Evolutionary conservation across 2,113 vertebrate genomes (phyloP).

Genomic region (Cryptotis parvus): DNA sequence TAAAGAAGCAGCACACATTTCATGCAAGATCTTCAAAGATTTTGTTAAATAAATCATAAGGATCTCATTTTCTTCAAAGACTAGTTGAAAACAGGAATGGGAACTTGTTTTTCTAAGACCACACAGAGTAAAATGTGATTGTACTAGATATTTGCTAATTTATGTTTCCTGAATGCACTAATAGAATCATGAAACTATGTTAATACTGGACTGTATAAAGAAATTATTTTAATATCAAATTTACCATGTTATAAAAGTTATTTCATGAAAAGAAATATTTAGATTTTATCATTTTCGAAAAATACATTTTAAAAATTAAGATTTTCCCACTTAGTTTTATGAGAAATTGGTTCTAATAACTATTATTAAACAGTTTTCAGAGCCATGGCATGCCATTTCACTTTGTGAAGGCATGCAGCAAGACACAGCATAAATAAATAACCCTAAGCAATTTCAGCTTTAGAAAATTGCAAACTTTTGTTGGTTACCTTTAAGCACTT

Average conservation of each 20-base stretch:
- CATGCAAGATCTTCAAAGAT: neutral
- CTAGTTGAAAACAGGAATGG: slow-evolving; percentile 35
- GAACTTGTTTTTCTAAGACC: slow-evolving; percentile 44
- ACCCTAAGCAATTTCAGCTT: neutral
- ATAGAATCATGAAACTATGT: slow-evolving; percentile 53
- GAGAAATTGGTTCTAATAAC: slow-evolving; percentile 56
- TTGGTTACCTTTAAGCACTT: slow-evolving; percentile 45
- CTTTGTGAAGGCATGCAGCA: slow-evolving; percentile 8
- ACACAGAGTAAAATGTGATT: slow-evolving; percentile 43
- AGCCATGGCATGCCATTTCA: slow-evolving; percentile 38
- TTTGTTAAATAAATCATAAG: slow-evolving; percentile 34
- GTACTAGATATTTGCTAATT: slow-evolving; percentile 15
- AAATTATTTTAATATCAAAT: slow-evolving; percentile 43
- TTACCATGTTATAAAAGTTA: slow-evolving; percentile 54
- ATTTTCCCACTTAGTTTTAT: slow-evolving; percentile 29
- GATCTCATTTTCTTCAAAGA: slow-evolving; percentile 57
- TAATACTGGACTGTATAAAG: neutral
- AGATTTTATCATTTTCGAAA: slow-evolving; percentile 66
- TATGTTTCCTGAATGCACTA: slow-evolving; percentile 33
- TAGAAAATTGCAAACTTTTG: slow-evolving; percentile 56
- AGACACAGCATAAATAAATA: slow-evolving; percentile 54
- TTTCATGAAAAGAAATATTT: slow-evolving; percentile 64
- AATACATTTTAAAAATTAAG: slow-evolving; percentile 53
- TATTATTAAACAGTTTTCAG: slow-evolving; percentile 50
- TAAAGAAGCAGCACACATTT: slow-evolving; percentile 17